Conservation (phyloP, 2,113 vertebrate species). For the Ivindomyrus marchei region DNA sequence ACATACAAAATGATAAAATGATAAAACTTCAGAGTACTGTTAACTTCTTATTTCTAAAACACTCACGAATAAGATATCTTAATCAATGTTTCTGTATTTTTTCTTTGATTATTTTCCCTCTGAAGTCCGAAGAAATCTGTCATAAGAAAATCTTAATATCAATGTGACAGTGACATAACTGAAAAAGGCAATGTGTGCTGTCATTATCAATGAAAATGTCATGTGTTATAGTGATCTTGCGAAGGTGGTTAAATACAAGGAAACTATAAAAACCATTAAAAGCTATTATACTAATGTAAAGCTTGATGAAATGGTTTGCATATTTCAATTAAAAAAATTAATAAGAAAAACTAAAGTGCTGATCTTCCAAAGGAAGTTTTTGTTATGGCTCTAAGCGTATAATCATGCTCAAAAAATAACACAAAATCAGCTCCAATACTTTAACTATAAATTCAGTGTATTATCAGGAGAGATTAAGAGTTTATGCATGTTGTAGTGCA, state of each 20-base stretch:
- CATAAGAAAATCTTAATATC: not conserved
- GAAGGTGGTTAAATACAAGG: not conserved
- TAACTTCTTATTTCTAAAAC: constrained; percentile 26
- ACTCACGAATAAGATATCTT: constrained; percentile 4
- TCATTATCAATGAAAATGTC: not conserved
- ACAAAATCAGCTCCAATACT: constrained; percentile 39
- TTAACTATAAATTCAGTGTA: constrained; percentile 13
- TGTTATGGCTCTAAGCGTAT: not conserved
- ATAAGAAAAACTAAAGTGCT: not conserved
- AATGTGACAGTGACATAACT: not conserved
- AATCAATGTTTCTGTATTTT: not conserved
- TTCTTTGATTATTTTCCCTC: not conserved
- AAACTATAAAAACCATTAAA: not conserved
- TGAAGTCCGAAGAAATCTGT: not conserved
- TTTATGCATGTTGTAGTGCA: constrained; percentile 18
- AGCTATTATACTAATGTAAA: not conserved
- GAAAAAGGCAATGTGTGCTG: not conserved
- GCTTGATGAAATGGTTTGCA: not conserved
- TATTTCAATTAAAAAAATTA: not conserved
- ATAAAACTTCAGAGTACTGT: constrained; percentile 34
- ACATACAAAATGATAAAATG: constrained; percentile 53
- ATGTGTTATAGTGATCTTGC: not conserved
- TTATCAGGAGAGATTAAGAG: constrained; percentile 30
- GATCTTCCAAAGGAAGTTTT: constrained; percentile 8
- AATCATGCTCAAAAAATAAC: constrained; percentile 13